Evolutionary conservation across 1,140 invertebrate species (phyloP).

Genomic region (Colletes latitarsis): DNA sequence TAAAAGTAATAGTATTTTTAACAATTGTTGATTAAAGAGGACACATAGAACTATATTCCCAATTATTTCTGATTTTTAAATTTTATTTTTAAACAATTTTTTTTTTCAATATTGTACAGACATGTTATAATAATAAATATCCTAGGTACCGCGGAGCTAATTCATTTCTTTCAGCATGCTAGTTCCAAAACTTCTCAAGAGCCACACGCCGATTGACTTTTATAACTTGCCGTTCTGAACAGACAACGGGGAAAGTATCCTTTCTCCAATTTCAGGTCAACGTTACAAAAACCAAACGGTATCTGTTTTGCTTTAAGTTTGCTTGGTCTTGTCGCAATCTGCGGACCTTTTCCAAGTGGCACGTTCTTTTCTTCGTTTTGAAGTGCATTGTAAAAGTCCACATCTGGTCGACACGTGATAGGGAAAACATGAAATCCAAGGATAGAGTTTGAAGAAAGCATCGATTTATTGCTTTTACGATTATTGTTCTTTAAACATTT

Average conservation of each 20-base stretch:
- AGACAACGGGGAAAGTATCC: conserved; percentile 37
- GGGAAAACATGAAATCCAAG: not conserved
- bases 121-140: no score
- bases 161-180: no score
- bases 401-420: not conserved
- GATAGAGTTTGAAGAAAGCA: not conserved
- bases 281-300: not conserved
- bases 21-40: no score
- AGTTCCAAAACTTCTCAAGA: not conserved
- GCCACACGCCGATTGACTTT: not conserved
- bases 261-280: conserved; percentile 24
- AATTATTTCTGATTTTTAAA: no score
- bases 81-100: no score
- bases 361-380: not conserved
- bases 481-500: not conserved
- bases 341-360: not conserved
- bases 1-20: no score
- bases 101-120: no score
- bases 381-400: not conserved
- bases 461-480: not conserved
- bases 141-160: no score
- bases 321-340: not conserved
- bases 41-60: no score
- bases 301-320: conserved; percentile 6
- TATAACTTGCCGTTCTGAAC: not conserved